Evolutionary conservation across 2,888 invertebrate genomes (phyloP), one percentile per base, ranked within the genome.

Genomic region (Andricus curvator): DNA sequence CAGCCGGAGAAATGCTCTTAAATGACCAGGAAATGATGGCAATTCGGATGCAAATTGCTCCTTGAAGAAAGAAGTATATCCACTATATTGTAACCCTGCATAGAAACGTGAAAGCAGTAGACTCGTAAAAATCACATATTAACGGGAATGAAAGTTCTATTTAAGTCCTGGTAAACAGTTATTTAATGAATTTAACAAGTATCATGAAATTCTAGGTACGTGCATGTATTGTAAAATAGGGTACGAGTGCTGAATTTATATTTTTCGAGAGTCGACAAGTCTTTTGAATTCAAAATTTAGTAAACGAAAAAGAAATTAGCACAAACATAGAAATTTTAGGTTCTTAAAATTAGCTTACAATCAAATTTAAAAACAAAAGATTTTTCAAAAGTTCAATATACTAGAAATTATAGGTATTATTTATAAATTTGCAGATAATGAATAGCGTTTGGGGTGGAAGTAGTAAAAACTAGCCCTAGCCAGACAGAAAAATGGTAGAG

Each of bases 41-140:
- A 29, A 33, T 51, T 51, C 29, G 33, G 70, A 56, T 74, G 48
- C 29, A 56, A 74, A 74, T 74, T 74, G 20, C 70, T 74, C 25
- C 11, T 74, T 56, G 13, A 51, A 29, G 48, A 51, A 74, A 74
- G 22, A 70, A 70, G 4, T 51, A 25, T 11, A 41, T 62, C 15
- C 22, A 13, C 33, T n/a, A n/a, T 51, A 48, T 74, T 74, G 11
- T 29, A 74, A 74, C 51, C n/a, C 20, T 33, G 11, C 33, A 17
- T 74, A 74, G 22, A n/a, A 70, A 29, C 48, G 70, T 70, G 56
- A 74, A 74, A 74, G 70, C 51, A 74, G 56, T 48, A 22, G 17
- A 51, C 51, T 74, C 70, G 70, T 74, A 74, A 74, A 74, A 74
- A 51, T n/a, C n/a, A 13, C 22, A 74, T 44, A 44, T 33, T 51